A percentile compares a stretch with the other conserved stretches of the same genome.
These are phyloP conservation scores for Nomia melanderi DNA, from an alignment of 1,140 invertebrate species.

Conservation along the genomic window DNA sequence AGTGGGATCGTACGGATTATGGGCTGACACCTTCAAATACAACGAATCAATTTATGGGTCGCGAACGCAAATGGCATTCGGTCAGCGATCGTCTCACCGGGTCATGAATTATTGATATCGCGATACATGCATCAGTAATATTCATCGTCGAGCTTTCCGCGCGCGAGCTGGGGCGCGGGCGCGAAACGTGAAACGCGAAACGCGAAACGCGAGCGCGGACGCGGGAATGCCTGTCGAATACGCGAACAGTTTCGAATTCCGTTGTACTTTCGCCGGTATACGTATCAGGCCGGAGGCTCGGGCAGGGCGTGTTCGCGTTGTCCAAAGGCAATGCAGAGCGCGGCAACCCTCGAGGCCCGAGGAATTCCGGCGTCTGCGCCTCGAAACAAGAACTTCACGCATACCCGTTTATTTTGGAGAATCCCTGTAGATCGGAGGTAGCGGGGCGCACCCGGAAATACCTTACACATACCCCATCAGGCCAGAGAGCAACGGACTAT, in stretches of 20 bases:
- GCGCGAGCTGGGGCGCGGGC: not conserved
- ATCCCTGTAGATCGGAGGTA: slow-evolving; percentile 48
- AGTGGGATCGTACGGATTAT: slow-evolving; percentile 24
- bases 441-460: slow-evolving; percentile 51
- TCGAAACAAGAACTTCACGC: slow-evolving; percentile 66
- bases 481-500: slow-evolving; percentile 36
- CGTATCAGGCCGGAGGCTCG: not conserved
- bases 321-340: slow-evolving; percentile 59
- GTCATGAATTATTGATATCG: slow-evolving; percentile 61
- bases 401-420: slow-evolving; percentile 66
- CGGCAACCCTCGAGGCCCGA: slow-evolving; percentile 34
- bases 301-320: slow-evolving; percentile 47
- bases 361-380: slow-evolving; percentile 58
- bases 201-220: not conserved
- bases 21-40: slow-evolving; percentile 18
- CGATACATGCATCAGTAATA: slow-evolving; percentile 38
- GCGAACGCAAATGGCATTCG: slow-evolving; percentile 32
- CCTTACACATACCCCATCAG: slow-evolving; percentile 61
- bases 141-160: slow-evolving; percentile 3
- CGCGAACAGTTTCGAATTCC: slow-evolving; percentile 58
- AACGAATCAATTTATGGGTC: slow-evolving; percentile 46
- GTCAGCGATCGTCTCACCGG: slow-evolving; percentile 33
- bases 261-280: slow-evolving; percentile 53
- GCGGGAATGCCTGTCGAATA: slow-evolving; percentile 32
- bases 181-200: too few relatives aligned